phyloP scores from a whole-genome alignment of 2,888 invertebrate species.

The Mamestra brassicae region DNA sequence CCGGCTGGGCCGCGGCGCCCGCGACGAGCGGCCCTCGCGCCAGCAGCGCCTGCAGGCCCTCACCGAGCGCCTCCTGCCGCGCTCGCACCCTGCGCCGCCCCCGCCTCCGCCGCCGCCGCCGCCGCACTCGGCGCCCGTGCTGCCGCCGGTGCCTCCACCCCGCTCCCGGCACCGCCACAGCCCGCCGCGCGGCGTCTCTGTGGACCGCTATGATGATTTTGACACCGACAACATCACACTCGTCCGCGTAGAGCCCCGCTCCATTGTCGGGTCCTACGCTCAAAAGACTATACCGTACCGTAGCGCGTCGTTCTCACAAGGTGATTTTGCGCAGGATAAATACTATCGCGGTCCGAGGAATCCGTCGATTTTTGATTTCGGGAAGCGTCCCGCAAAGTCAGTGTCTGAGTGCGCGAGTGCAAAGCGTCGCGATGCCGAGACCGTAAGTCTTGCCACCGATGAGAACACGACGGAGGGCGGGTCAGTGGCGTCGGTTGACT shows the following conservation, averaged over 20 bases:
- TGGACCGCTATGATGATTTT: conserved; percentile 86
- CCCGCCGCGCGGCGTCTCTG: conserved; percentile 86
- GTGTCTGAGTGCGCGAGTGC: conserved; percentile 71
- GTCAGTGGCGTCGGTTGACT: conserved; percentile 90
- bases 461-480: conserved; percentile 85
- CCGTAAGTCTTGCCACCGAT: conserved; percentile 79
- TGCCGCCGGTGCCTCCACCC: conserved; percentile 91
- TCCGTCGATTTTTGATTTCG: conserved; percentile 86
- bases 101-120: conserved; percentile 85
- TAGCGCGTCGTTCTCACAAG: conserved; percentile 97
- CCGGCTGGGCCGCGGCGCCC: conserved; percentile 92
- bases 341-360: conserved; percentile 82
- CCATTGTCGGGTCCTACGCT: conserved; percentile 91
- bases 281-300: conserved; percentile 94
- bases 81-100: conserved; percentile 78
- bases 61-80: conserved; percentile 94
- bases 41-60: conserved; percentile 95
- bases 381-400: conserved; percentile 76
- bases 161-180: conserved; percentile 89
- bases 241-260: conserved; percentile 91
- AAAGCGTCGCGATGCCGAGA: conserved; percentile 80
- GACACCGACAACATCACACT: conserved; percentile 88
- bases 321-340: conserved; percentile 93
- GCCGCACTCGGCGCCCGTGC: conserved; percentile 89
- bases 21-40: conserved; percentile 89